These are phyloP conservation scores for Brachypodius melanocephalos DNA, from an alignment of 2,113 vertebrate genomes.

Conservation along the genomic window DNA sequence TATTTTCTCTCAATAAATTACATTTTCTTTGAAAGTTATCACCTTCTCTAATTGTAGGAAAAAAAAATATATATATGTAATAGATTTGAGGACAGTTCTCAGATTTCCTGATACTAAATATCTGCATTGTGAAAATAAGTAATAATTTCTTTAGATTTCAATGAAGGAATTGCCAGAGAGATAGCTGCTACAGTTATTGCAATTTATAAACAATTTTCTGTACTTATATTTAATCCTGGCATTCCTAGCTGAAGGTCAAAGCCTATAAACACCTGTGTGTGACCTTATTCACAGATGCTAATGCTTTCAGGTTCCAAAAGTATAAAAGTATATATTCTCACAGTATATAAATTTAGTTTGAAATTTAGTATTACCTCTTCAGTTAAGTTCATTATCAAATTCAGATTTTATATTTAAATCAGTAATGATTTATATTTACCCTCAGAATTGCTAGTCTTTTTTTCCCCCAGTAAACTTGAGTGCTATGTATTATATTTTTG, in stretches of 20 bases:
- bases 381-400: slow-evolving; percentile 12
- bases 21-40: not conserved
- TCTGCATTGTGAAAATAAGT: not conserved
- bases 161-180: not conserved
- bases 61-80: not conserved
- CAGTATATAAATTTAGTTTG: not conserved
- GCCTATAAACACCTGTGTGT: not conserved
- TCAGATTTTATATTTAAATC: not conserved
- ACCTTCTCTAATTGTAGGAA: not conserved
- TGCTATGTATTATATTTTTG: not conserved
- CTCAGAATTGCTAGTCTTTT: not conserved
- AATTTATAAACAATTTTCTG: not conserved
- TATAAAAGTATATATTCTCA: not conserved
- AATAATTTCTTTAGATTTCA: not conserved
- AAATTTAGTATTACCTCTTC: not conserved
- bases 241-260: not conserved
- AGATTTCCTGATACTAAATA: not conserved
- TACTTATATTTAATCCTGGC: not conserved
- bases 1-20: not conserved
- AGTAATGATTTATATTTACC: not conserved
- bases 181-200: not conserved
- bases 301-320: slow-evolving; percentile 5
- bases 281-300: not conserved
- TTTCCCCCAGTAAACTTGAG: not conserved
- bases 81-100: not conserved